phyloP scores from a whole-genome alignment of 1,140 invertebrate species.

The Anastrepha obliqua region DNA sequence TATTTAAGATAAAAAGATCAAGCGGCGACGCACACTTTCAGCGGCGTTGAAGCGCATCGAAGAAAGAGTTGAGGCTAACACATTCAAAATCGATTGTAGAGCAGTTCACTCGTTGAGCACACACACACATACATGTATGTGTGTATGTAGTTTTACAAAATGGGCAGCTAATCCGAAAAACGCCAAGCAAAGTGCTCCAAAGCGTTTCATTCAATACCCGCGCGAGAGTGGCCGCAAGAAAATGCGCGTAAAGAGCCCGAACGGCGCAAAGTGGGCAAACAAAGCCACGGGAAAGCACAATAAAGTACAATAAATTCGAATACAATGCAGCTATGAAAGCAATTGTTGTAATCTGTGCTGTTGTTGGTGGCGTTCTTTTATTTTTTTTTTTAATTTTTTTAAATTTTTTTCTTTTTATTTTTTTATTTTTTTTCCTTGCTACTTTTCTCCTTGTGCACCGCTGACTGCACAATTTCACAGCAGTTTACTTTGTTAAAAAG shows the following conservation, averaged over 20 bases:
- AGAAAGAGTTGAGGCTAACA: not conserved
- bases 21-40: slow-evolving; percentile 11
- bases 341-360: slow-evolving; percentile 1
- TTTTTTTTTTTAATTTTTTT: not conserved
- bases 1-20: slow-evolving; percentile 37
- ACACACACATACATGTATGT: not conserved
- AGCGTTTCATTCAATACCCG: not conserved
- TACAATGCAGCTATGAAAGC: slow-evolving; percentile 4
- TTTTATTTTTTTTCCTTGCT: not conserved
- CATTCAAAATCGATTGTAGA: not conserved
- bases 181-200: not conserved
- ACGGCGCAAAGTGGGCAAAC: slow-evolving; percentile 29
- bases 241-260: not conserved
- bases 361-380: not conserved
- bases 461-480: slow-evolving; percentile 36
- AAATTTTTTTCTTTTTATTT: not conserved
- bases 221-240: not conserved
- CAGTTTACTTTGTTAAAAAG: slow-evolving; percentile 37
- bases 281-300: slow-evolving; percentile 33
- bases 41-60: slow-evolving; percentile 21
- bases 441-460: not conserved
- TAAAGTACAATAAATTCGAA: slow-evolving; percentile 4
- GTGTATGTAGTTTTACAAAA: slow-evolving; percentile 18
- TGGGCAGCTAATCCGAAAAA: slow-evolving; percentile 27
- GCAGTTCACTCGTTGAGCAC: not conserved